Conservation (phyloP, 2,113 vertebrate genomes). For the Baryphthengus martii region DNA sequence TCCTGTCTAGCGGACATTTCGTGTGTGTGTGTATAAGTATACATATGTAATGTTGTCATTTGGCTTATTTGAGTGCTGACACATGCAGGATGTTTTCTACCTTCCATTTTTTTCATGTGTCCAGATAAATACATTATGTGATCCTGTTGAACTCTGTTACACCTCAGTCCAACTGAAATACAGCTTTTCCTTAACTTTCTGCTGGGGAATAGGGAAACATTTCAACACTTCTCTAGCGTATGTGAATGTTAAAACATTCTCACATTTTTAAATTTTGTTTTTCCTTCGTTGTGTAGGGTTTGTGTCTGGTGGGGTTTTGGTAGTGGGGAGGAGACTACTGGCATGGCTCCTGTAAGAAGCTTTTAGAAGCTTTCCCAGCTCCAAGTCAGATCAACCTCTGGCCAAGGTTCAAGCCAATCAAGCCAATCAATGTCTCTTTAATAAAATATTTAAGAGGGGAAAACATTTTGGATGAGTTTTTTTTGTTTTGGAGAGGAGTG, state of each 20-base stretch:
- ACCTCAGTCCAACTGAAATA: background rate
- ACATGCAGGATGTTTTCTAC: background rate
- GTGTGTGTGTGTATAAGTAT: background rate
- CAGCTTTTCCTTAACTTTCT: background rate
- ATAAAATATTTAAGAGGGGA: too few species aligned
- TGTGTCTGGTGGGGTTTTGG: too few species aligned
- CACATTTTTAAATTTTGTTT: background rate
- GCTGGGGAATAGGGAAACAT: background rate
- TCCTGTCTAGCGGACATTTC: background rate
- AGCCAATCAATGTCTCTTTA: too few species aligned
- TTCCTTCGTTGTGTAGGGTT: background rate
- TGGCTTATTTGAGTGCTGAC: background rate
- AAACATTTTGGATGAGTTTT: too few species aligned
- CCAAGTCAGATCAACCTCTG: too few species aligned
- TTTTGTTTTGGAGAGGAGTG: too few species aligned
- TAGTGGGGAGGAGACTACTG: too few species aligned
- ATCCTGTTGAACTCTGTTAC: background rate
- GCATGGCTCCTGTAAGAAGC: too few species aligned
- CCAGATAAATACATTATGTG: background rate
- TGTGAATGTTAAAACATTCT: background rate
- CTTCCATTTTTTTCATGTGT: background rate
- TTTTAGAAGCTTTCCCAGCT: too few species aligned
- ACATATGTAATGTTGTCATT: background rate
- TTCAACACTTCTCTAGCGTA: background rate
- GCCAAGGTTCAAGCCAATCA: too few species aligned